Evolutionary conservation across 2,888 invertebrate species (phyloP), one percentile per base, ranked within the genome.

Genomic region (Microctonus aethiopoides): DNA sequence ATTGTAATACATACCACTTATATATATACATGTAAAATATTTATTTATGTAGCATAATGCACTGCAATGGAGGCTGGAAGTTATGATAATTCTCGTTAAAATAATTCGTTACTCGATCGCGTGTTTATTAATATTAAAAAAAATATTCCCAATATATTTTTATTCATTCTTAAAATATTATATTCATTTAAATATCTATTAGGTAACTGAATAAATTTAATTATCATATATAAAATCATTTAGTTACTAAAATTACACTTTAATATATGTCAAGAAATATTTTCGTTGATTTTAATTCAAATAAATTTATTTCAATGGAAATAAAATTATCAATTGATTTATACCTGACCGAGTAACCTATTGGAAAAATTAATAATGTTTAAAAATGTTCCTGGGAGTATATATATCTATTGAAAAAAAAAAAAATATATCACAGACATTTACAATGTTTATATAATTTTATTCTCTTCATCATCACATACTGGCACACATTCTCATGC

Each of bases 401-500:
- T n/a, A n/a, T n/a, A n/a, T n/a, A n/a, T n/a, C n/a, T n/a, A n/a
- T n/a, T n/a, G n/a, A n/a, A n/a, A n/a, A n/a, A n/a, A n/a, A n/a
- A n/a, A n/a, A n/a, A n/a, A n/a, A n/a, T n/a, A n/a, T n/a, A n/a
- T n/a, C n/a, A n/a, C n/a, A n/a, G n/a, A n/a, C n/a, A n/a, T n/a
- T n/a, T n/a, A n/a, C n/a, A n/a, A n/a, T n/a, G n/a, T n/a, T n/a
- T n/a, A n/a, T n/a, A n/a, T n/a, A 54, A 32, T 51, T 63, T 36
- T 60, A 46, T 59, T 56, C 56, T 22, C 20, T 29, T 52, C n/a
- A 20, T 52, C 26, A 20, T 52, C 26, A 46, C 16, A 34, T 6
- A 65, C 70, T 70, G 72, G 68, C 72, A 70, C 72, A 61, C 62
- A 70, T 72, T 71, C 72, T 72, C 67, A 74, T 68, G 68, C 63